phyloP scores from a whole-genome alignment of 53 echinoderm and acorn worm genomes.

The Stichopus horrens region DNA sequence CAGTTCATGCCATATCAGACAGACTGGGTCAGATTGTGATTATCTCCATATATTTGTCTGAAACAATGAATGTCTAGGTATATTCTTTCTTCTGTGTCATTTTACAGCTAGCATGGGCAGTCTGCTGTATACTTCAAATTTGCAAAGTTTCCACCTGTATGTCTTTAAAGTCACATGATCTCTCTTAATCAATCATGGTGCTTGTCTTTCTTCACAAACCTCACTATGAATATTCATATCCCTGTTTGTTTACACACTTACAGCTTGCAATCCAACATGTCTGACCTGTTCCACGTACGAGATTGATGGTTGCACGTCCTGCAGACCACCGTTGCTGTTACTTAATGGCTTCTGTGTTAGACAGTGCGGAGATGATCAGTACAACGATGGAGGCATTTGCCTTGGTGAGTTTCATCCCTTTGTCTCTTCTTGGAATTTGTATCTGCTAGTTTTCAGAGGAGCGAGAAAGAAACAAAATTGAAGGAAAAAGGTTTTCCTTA shows the following conservation, averaged over 20 bases:
- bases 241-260: neutral
- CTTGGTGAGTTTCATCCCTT: constrained; percentile 62
- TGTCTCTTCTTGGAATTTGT: neutral
- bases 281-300: constrained; percentile 67
- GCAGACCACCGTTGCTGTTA: constrained; percentile 70
- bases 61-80: too few relatives aligned
- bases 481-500: too few relatives aligned
- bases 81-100: too few relatives aligned
- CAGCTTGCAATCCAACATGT: constrained; percentile 89
- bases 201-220: too few relatives aligned
- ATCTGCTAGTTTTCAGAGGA: neutral
- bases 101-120: too few relatives aligned
- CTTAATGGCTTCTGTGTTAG: constrained; percentile 73
- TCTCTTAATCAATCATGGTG: too few relatives aligned
- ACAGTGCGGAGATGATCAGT: constrained; percentile 65
- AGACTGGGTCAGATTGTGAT: too few relatives aligned
- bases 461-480: neutral
- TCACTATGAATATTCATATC: neutral
- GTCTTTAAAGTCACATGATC: too few relatives aligned
- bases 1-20: too few relatives aligned
- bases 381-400: constrained; percentile 62
- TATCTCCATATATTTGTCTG: too few relatives aligned
- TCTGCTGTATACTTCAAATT: too few relatives aligned
- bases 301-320: constrained; percentile 78
- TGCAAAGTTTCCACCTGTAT: too few relatives aligned